phyloP scores from a whole-genome alignment of 2,888 invertebrate species.

The Alsophila aescularia region DNA sequence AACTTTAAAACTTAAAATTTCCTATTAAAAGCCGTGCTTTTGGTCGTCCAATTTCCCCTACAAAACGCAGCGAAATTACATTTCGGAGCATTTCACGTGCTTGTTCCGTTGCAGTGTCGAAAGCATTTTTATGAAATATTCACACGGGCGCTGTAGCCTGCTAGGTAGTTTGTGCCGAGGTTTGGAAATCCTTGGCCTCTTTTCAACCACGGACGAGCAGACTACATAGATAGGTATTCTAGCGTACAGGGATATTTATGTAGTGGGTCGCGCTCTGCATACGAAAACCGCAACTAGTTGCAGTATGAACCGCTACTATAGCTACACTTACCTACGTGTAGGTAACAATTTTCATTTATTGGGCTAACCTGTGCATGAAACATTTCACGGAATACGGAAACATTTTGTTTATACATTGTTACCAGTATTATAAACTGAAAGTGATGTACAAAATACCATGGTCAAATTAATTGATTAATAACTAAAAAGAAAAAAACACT shows the following conservation, averaged over 20 bases:
- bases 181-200: conserved; percentile 56
- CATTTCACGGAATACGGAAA: too few relatives aligned
- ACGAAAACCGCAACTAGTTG: conserved; percentile 12
- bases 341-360: too few relatives aligned
- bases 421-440: too few relatives aligned
- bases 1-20: neutral
- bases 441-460: too few relatives aligned
- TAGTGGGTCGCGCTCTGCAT: conserved; percentile 22
- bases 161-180: conserved; percentile 23
- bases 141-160: conserved; percentile 20
- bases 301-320: neutral
- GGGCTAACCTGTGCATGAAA: too few relatives aligned
- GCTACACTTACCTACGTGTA: neutral
- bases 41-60: neutral
- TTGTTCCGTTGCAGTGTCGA: conserved; percentile 21
- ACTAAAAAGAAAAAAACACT: too few relatives aligned
- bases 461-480: too few relatives aligned
- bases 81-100: conserved; percentile 17
- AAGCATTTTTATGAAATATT: conserved; percentile 32
- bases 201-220: conserved; percentile 34
- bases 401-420: too few relatives aligned
- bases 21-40: neutral
- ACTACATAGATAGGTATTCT: conserved; percentile 11
- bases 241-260: conserved; percentile 20
- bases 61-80: conserved; percentile 5